These are phyloP conservation scores for Elaphurus davidianus DNA, from an alignment of 2,113 vertebrate genomes.

Conservation along the genomic window DNA sequence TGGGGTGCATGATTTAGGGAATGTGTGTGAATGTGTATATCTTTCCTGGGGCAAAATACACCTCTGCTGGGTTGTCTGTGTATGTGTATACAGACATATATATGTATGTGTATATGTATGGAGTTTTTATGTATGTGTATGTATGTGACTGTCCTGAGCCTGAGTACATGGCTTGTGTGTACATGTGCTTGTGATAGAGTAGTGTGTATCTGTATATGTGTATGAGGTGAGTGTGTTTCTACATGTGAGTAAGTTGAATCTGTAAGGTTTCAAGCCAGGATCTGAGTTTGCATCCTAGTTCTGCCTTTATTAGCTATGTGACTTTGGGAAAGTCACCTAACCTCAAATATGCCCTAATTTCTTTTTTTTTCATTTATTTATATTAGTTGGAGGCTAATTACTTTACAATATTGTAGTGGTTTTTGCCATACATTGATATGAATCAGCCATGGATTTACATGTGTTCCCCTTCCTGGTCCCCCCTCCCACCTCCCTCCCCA, in stretches of 20 bases:
- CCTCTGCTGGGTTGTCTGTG: not conserved
- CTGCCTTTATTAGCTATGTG: slow-evolving; percentile 8
- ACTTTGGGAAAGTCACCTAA: slow-evolving; percentile 35
- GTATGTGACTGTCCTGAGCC: not conserved
- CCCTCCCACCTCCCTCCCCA: no score
- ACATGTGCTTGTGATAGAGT: not conserved
- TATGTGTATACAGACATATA: not conserved
- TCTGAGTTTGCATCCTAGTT: slow-evolving; percentile 39
- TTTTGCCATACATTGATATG: no score
- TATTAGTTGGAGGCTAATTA: no score
- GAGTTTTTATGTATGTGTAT: not conserved
- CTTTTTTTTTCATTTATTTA: not conserved
- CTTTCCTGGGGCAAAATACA: not conserved
- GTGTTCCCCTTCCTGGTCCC: no score
- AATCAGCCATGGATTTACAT: no score
- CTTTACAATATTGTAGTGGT: no score
- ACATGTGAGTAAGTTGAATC: not conserved
- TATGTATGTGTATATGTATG: not conserved
- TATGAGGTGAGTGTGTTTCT: slow-evolving; percentile 18
- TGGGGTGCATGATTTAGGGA: not conserved
- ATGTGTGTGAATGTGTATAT: not conserved
- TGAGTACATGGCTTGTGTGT: not conserved
- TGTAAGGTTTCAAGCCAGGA: not conserved
- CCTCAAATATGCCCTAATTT: slow-evolving; percentile 19
- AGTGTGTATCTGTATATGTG: not conserved